Percentiles rank a stretch among this genome's conserved stretches.
These are phyloP conservation scores for Galemys pyrenaicus DNA, from an alignment of 2,113 vertebrate species.

Conservation along the genomic window DNA sequence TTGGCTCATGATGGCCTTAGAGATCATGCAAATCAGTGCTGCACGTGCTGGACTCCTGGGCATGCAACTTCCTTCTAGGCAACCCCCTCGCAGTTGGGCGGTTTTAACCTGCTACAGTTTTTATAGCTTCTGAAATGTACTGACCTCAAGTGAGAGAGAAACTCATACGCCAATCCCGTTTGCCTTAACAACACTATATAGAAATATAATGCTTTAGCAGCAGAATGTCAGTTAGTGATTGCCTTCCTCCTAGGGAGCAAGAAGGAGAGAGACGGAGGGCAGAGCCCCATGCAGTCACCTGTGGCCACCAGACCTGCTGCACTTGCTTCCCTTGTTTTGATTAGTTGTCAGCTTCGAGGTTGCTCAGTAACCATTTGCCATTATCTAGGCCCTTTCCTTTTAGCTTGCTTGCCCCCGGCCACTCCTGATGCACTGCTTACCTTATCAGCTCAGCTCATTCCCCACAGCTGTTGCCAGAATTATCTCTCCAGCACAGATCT, in stretches of 20 bases:
- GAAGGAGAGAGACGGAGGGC: background rate
- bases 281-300: rapidly evolving
- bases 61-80: background rate
- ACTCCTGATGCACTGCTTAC: background rate
- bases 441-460: background rate
- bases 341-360: background rate
- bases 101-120: constrained; percentile 6
- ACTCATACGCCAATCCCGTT: background rate
- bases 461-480: background rate
- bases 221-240: background rate
- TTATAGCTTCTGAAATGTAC: background rate
- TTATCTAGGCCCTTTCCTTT: background rate
- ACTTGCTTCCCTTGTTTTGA: background rate
- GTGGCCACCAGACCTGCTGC: background rate
- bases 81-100: background rate
- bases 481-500: background rate
- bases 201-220: background rate
- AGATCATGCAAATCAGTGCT: background rate
- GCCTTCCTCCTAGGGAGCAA: background rate
- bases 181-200: background rate
- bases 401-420: too few relatives aligned
- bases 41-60: background rate
- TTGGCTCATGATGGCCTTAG: background rate
- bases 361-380: background rate
- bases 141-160: constrained; percentile 25